Base-by-base conservation (phyloP, 1,140 invertebrate genomes). In the Zaprionus africanus region DNA sequence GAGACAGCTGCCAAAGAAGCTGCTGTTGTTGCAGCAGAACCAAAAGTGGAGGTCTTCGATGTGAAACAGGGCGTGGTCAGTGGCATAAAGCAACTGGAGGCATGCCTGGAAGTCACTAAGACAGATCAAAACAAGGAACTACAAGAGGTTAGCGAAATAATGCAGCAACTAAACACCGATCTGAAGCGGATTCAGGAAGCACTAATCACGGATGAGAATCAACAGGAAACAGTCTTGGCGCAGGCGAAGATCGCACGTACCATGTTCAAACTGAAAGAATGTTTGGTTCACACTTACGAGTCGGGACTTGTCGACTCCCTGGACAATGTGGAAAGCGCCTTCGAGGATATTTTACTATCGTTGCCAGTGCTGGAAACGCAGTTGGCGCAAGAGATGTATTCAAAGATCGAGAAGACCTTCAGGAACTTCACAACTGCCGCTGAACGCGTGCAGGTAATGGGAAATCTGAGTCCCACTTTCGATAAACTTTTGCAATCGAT, bases 231-330 rank as follows among this genome's bases (percentile, higher is more conserved):
- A 2, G 81, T 88, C 1, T 53, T 91, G 64, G 77, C 76, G 4
- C 82, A 91, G 41, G 80, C 82, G 0, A 69, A 90, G 31, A 88
- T 92, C 53, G 88, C 91, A 2, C 74, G 86, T 2, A 84, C 90
- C 6, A 87, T 92, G 84, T 92, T 92, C 26, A 91, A 79, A 54
- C 46, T 92, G 9, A 92, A 92, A 74, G 91, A 92, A 62, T 91
- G 84, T 12, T 64, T 92, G 24, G 90, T 92, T 9, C 87, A 92
- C n/a, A 92, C 91, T 4, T 92, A 92, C 53, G 91, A 92, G 57
- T 82, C 86, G 0, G 91, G 83, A 9, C 28, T 90, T n/a, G 87
- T 91, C 22, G 84, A 91, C 9, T 85, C 86, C 0, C 34, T 92
- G 24, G 91, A 92, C 4, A 91, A 90, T 38, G 81, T 91, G 15